phyloP scores from a whole-genome alignment of 2,888 invertebrate species.

The Caenorhabditis sp. region DNA sequence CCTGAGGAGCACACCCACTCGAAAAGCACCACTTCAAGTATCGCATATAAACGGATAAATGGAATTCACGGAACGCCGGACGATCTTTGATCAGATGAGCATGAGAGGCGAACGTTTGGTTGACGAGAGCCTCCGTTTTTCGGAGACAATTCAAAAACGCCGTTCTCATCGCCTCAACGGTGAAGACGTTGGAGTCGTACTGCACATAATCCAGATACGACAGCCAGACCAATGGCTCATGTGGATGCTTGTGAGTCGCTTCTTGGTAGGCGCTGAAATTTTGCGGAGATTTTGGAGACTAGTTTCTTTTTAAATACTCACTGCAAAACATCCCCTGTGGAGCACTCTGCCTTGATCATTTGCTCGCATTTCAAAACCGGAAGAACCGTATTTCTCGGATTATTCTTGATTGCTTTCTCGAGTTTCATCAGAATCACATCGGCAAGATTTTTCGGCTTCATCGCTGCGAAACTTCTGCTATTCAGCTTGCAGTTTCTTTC shows the following conservation, averaged over 20 bases:
- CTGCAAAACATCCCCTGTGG: too few species aligned
- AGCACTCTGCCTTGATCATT: too few species aligned
- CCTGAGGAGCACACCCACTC: constrained; percentile 20
- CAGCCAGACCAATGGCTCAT: constrained; percentile 42
- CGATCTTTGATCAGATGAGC: constrained; percentile 9
- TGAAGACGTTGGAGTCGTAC: constrained; percentile 22
- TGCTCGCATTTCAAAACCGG: too few species aligned
- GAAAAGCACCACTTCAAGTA: constrained; percentile 43
- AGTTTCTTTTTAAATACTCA: constrained; percentile 1
- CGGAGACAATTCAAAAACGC: background rate
- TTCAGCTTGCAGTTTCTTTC: constrained; percentile 13
- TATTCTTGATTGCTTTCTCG: too few species aligned
- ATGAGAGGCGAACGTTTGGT: constrained; percentile 33
- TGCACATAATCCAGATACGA: constrained; percentile 50
- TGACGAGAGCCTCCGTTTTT: constrained; percentile 4
- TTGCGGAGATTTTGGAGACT: background rate
- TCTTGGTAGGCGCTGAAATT: background rate
- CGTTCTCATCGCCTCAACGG: background rate
- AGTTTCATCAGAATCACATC: too few species aligned
- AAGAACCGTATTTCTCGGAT: too few species aligned
- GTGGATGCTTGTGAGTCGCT: constrained; percentile 12
- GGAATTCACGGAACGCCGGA: constrained; percentile 2
- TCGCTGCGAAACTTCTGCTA: background rate
- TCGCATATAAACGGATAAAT: constrained; percentile 39
- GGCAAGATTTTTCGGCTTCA: too few species aligned